A percentile compares a stretch with the other conserved stretches of the same genome.
phyloP scores from a whole-genome alignment of 1,140 invertebrate species.

The Papilio polytes region DNA sequence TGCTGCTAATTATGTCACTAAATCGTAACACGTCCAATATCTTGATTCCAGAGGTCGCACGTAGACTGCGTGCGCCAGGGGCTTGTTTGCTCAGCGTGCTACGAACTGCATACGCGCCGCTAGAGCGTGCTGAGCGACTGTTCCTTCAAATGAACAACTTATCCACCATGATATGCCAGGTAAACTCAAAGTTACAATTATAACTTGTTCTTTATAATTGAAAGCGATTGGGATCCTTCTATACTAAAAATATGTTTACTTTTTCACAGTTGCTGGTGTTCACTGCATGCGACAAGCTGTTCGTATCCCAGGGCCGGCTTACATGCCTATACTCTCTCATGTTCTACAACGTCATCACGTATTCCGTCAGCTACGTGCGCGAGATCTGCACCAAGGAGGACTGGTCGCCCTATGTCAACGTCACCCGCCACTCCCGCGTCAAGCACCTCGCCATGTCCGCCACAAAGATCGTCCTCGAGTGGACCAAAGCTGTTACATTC shows the following conservation, averaged over 20 bases:
- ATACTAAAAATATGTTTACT: constrained; percentile 39
- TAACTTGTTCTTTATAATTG: neutral
- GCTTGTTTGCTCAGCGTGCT: constrained; percentile 71
- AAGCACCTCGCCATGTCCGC: constrained; percentile 92
- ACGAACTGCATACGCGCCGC: constrained; percentile 83
- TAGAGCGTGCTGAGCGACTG: constrained; percentile 85
- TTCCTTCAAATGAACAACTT: constrained; percentile 88
- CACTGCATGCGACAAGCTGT: constrained; percentile 87
- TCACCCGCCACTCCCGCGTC: constrained; percentile 89
- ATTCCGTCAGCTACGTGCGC: constrained; percentile 89
- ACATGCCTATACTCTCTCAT: constrained; percentile 90
- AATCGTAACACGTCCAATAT: constrained; percentile 13
- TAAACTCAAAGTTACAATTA: constrained; percentile 54
- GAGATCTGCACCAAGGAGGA: constrained; percentile 90
- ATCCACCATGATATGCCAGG: constrained; percentile 87
- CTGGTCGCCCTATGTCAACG: constrained; percentile 90
- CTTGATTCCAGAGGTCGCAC: constrained; percentile 74
- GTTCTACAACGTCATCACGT: constrained; percentile 92
- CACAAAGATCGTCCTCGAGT: constrained; percentile 92
- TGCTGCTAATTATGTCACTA: neutral
- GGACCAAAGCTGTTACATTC: constrained; percentile 92
- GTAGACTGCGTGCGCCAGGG: constrained; percentile 76
- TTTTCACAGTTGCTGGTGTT: constrained; percentile 88
- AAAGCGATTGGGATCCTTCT: neutral
- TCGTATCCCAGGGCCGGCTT: constrained; percentile 85